Percentiles rank a stretch among this genome's conserved stretches.
Evolutionary conservation across 2,888 invertebrate genomes (phyloP).

Genomic region (Teleogryllus oceanicus): DNA sequence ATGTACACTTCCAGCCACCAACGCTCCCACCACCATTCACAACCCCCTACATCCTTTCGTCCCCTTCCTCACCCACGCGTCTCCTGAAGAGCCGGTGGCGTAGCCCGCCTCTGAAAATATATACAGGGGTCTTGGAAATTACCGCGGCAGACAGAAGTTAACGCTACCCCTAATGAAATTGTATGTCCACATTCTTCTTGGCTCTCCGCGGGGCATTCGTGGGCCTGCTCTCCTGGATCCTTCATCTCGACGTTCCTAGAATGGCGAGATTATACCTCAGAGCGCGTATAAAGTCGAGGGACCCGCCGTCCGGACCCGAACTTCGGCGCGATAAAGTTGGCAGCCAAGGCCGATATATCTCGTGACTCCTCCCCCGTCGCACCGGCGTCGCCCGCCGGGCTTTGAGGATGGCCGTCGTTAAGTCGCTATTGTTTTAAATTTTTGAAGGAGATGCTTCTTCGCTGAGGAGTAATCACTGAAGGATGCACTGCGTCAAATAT

Average conservation of each 20-base stretch:
- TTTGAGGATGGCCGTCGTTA: neutral
- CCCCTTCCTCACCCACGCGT: neutral
- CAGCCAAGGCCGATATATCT: neutral
- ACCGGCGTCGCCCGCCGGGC: neutral
- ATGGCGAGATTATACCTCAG: constrained; percentile 10
- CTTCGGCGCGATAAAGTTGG: constrained; percentile 8
- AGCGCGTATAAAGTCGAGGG: neutral
- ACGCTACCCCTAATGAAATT: constrained; percentile 8
- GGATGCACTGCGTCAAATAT: neutral
- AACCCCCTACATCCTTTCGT: neutral
- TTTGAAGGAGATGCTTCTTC: neutral
- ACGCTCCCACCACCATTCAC: neutral
- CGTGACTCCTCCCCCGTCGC: neutral
- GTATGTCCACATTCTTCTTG: constrained; percentile 18
- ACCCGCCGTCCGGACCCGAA: constrained; percentile 1
- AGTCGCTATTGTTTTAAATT: constrained; percentile 18
- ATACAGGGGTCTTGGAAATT: constrained; percentile 5
- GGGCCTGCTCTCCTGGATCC: neutral
- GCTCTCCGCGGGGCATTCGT: neutral
- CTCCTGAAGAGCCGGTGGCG: neutral
- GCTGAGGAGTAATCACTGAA: neutral
- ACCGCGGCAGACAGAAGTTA: constrained; percentile 10
- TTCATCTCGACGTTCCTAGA: neutral
- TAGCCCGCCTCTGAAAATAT: neutral
- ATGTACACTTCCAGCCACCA: neutral